phyloP scores from a whole-genome alignment of 2,888 invertebrate genomes.

The Ischnus inquisitorius region DNA sequence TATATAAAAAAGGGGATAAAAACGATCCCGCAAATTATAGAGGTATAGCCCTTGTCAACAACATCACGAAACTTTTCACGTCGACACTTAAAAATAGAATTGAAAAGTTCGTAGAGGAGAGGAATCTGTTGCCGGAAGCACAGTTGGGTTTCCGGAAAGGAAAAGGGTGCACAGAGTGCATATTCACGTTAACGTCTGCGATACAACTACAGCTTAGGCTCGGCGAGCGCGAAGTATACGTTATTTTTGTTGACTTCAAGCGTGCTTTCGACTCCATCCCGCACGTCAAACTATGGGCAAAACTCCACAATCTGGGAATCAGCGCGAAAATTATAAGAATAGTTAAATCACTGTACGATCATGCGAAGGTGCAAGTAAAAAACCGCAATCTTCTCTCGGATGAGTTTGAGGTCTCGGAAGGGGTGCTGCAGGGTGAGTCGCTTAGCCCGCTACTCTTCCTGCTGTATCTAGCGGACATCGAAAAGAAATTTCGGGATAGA shows the following conservation, averaged over 20 bases:
- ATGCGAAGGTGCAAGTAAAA: constrained; percentile 25
- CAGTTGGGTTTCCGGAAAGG: constrained; percentile 64
- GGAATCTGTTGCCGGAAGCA: constrained; percentile 55
- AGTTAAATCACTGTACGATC: constrained; percentile 51
- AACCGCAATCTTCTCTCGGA: not conserved
- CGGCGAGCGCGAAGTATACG: constrained; percentile 57
- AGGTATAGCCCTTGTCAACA: constrained; percentile 69
- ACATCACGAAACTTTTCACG: constrained; percentile 46
- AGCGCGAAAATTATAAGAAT: constrained; percentile 66
- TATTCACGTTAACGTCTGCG: not conserved
- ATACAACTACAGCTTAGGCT: too few species aligned
- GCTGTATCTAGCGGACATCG: constrained; percentile 58
- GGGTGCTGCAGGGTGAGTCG: too few species aligned
- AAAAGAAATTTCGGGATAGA: constrained; percentile 32
- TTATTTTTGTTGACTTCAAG: constrained; percentile 68
- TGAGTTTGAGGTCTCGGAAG: too few species aligned
- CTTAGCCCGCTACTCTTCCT: constrained; percentile 42
- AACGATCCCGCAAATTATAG: constrained; percentile 69
- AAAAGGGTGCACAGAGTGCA: constrained; percentile 4
- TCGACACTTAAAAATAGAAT: not conserved
- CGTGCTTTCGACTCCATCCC: constrained; percentile 64
- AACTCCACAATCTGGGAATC: constrained; percentile 55
- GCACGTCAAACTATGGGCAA: constrained; percentile 62
- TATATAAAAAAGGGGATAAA: constrained; percentile 53
- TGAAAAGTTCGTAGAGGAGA: constrained; percentile 40